A percentile compares a stretch with the other conserved stretches of the same genome.
Conservation (phyloP, 2,113 vertebrate species). For the Petroica traversi region DNA sequence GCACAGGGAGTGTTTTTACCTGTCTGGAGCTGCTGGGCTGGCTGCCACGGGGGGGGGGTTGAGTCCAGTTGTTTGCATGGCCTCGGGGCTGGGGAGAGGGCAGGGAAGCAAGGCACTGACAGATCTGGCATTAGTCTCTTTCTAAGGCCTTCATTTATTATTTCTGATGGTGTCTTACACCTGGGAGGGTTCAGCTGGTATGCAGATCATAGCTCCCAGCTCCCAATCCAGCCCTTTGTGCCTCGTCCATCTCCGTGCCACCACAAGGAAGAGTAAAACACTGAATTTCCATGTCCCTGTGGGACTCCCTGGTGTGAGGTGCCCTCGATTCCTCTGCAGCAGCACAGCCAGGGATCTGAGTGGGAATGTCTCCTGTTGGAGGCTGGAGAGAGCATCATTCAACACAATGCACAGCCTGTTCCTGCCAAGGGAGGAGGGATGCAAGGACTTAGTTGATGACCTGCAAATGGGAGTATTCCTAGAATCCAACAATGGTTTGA, state of each 20-base stretch:
- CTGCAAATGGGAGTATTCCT: not conserved
- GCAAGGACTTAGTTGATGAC: not conserved
- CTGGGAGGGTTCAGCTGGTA: not conserved
- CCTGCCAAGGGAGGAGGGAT: not conserved
- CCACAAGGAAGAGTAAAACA: not conserved
- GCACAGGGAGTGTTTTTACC: not conserved
- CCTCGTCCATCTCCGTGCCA: rapidly evolving
- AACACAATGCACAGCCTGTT: rapidly evolving
- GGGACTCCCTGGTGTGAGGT: not conserved
- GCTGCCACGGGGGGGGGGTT: rapidly evolving
- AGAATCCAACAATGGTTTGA: not conserved
- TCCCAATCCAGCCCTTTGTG: not conserved
- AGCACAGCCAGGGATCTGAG: not conserved
- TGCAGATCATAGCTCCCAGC: not conserved
- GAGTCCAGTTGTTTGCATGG: not conserved
- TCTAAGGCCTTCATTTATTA: not conserved
- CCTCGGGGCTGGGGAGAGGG: not conserved
- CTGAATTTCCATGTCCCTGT: not conserved
- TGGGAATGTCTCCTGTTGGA: not conserved
- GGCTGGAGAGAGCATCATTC: not conserved
- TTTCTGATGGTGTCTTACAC: not conserved
- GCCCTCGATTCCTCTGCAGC: not conserved
- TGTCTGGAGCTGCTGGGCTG: rapidly evolving
- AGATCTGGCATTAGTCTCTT: not conserved
- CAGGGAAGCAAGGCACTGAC: not conserved